phyloP scores from a whole-genome alignment of 2,888 invertebrate species.

The Cinara cedri region DNA sequence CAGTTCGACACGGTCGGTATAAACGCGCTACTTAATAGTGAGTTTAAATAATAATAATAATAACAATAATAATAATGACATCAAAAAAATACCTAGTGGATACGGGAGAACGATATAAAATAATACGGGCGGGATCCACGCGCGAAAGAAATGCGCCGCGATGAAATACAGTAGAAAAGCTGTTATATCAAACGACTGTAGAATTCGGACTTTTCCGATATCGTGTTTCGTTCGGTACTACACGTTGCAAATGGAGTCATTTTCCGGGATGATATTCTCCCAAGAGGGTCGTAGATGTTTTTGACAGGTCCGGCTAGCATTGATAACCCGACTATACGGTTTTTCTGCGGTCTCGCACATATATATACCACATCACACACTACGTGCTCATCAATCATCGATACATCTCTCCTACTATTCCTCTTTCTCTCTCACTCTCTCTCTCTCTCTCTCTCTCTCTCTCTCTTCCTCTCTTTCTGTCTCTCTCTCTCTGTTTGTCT shows the following conservation, averaged over 20 bases:
- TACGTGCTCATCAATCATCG: slow-evolving; percentile 40
- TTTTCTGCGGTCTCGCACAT: neutral
- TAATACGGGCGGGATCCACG: no score
- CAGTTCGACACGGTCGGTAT: no score
- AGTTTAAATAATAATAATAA: no score
- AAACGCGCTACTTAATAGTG: no score
- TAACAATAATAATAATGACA: no score
- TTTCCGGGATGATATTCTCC: slow-evolving; percentile 31
- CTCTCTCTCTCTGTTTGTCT: neutral
- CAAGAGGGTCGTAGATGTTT: slow-evolving; percentile 47
- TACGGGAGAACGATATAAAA: neutral
- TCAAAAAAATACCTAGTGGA: no score
- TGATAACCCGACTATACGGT: slow-evolving; percentile 32
- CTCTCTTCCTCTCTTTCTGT: neutral
- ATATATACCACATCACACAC: neutral
- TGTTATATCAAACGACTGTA: slow-evolving; percentile 7
- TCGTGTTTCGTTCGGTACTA: slow-evolving; percentile 10
- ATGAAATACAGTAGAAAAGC: slow-evolving; percentile 25
- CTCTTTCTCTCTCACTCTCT: neutral
- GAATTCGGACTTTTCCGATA: slow-evolving; percentile 38
- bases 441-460: neutral
- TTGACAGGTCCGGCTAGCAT: slow-evolving; percentile 46
- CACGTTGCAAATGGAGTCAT: slow-evolving; percentile 42
- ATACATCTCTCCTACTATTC: slow-evolving; percentile 7
- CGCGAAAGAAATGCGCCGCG: neutral